These are phyloP conservation scores for Pangasianodon hypophthalmus DNA, from an alignment of 2,113 vertebrate species.

Conservation along the genomic window DNA sequence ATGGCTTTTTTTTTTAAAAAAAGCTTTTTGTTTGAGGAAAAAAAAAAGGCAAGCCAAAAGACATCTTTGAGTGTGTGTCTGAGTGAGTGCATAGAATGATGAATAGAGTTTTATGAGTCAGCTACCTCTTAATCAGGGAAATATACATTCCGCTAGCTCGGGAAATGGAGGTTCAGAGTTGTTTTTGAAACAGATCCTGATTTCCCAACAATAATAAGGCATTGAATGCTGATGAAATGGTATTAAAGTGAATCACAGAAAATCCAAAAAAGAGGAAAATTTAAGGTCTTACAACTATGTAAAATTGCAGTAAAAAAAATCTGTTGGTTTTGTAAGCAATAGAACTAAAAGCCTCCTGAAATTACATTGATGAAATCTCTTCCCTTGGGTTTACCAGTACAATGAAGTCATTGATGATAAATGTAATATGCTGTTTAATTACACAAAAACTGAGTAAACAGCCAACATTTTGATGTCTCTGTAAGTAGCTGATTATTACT, in stretches of 20 bases:
- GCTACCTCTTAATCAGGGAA: constrained; percentile 5
- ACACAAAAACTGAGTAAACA: neutral
- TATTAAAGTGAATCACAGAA: constrained; percentile 13
- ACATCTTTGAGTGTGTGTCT: neutral
- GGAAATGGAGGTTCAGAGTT: neutral
- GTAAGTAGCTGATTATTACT: neutral
- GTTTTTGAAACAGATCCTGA: neutral
- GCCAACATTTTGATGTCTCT: neutral
- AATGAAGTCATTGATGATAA: neutral
- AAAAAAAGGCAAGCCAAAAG: too few species aligned
- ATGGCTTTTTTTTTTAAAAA: neutral
- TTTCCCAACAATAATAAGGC: neutral
- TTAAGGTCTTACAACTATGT: neutral
- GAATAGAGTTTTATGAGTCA: constrained; percentile 3
- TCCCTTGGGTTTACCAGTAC: neutral
- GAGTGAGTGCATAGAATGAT: neutral
- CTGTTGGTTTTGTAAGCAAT: neutral
- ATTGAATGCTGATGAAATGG: neutral
- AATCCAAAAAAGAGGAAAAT: neutral
- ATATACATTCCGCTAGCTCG: neutral
- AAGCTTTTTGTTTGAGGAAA: neutral
- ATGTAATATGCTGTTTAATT: neutral
- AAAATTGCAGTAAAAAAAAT: neutral
- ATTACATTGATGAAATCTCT: neutral
- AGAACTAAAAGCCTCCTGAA: neutral